Evolutionary conservation across 2,113 vertebrate genomes (phyloP), one percentile per base, ranked within the genome.

Genomic region (Periophthalmus modestus): DNA sequence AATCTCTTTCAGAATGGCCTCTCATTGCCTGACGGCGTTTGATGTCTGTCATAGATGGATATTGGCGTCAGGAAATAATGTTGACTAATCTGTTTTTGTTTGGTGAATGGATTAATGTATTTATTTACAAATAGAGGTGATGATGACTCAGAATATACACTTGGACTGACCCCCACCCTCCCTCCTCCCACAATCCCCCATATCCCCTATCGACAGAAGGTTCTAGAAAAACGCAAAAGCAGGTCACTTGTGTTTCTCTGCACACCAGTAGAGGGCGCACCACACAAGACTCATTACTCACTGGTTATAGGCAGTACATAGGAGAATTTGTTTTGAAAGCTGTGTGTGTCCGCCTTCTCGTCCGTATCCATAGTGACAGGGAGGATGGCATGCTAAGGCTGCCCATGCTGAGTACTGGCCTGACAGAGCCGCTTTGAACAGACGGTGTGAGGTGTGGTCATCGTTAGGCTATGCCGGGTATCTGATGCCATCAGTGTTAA

Each of bases 331-430:
- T 85, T 82, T 73, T 69, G 69, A 71, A 65, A 65, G 24, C 73
- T 65, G 43, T 55, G 72, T 68, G 24, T 15, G 74, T 76, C 81
- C 77, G 68, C 78, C 65, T 83, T 81, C 79, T 75, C 52, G 19
- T 33, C 84, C 82, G 93, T 93, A 90, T 62, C 91, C 87, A 93
- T 94, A 63, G 91, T 68, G 91, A 93, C 91, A 83, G 72, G 33
- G 79, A 79, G 82, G 66, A 67, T 67, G 19, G 66, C 39, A 46
- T 48, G 65, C 39, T 0, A 39, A 14, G 36, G 39, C 33, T 15
- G 65, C 2, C 39, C 36, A 46, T 66, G 66, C 39, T 67, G 66
- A 28, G 39, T 4, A 16, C 39, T 65, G 62, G 34, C 62, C 62
- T 12, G 62, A 39, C n/a, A 65, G 34, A 34, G 61, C 61, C 18